Conservation (phyloP, 2,888 invertebrate species). For the Tipula helvola region DNA sequence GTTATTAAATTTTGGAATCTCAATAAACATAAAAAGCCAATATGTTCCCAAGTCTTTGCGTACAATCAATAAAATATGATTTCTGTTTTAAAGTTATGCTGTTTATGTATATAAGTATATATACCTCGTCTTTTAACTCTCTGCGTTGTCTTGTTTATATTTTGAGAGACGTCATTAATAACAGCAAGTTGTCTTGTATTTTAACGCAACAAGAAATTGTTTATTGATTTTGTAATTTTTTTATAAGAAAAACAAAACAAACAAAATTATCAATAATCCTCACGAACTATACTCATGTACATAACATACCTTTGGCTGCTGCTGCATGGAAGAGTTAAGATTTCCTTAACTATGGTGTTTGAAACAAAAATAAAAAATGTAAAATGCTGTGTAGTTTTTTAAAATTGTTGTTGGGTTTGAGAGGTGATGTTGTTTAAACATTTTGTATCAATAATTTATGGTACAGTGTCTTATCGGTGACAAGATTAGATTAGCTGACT, state of each 20-base stretch:
- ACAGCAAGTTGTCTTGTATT: slow-evolving; percentile 10
- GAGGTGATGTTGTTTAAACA: not conserved
- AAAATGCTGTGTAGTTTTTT: not conserved
- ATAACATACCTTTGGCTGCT: not conserved
- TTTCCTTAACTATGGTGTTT: not conserved
- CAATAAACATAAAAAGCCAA: not conserved
- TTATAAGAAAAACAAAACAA: slow-evolving; percentile 1
- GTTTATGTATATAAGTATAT: not conserved
- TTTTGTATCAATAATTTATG: not conserved
- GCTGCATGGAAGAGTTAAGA: not conserved
- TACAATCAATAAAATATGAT: not conserved
- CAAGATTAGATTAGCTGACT: not conserved
- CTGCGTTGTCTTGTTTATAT: not conserved
- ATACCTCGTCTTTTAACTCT: not conserved
- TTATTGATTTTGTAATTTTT: slow-evolving; percentile 8
- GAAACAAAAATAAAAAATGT: not conserved
- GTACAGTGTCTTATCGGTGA: not conserved
- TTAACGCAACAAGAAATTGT: slow-evolving; percentile 9
- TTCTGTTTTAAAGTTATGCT: not conserved
- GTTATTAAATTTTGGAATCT: not conserved
- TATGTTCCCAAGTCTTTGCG: not conserved
- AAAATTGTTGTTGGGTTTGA: not conserved
- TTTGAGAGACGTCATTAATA: slow-evolving; percentile 7
- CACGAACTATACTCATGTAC: not conserved
- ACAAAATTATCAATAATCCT: slow-evolving; percentile 7